Base-by-base conservation (phyloP, 2,797 vertebrate species). In the Poeciliopsis gracilis region DNA sequence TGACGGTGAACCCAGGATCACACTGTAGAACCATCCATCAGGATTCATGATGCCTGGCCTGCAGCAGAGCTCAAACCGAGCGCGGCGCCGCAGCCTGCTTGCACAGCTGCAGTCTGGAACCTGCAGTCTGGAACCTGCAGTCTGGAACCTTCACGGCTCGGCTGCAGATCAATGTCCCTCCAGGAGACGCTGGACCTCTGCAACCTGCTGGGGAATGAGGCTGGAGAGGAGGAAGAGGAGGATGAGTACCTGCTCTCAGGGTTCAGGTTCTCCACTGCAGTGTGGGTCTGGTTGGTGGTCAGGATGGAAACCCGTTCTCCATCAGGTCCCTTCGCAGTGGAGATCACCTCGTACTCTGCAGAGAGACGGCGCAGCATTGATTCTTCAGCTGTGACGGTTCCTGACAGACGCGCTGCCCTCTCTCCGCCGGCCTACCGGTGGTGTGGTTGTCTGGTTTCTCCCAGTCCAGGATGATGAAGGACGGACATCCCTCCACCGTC, bases 401-500 rank as follows among this genome's bases (percentile, higher is more conserved):
- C 5, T 59, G 57, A 59, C n/a, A 59, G 57, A 59, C 30, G 7
- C 57, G 6, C 6, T 1, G 28, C 0, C 33, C 12, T 41, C 28
- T 41, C 38, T 41, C 5, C 55, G 51, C 20, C 0, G 8, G 49
- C 53, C 16, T 87, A 99, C 98, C 97, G 33, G 96, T 98, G 80
- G 97, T 97, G 80, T 98, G 96, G 25, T 99, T 99, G 84, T 96
- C 93, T 0, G 96, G 95, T 74, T 97, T 97, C 70, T 97, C 92
- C 98, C 98, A 99, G 89, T 98, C 97, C 75, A 99, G 75, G 90
- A 99, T 97, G 90, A 99, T 90, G 30, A 99, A 99, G 10, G 97
- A 97, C 0, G 98, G 95, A 71, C 98, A 99, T 8, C 98, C 98
- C 81, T 99, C 98, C 66, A 99, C 98, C 0, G 98, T 98, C 81